These are phyloP conservation scores for Peromyscus eremicus DNA, from an alignment of 2,797 vertebrate species.

Conservation along the genomic window DNA sequence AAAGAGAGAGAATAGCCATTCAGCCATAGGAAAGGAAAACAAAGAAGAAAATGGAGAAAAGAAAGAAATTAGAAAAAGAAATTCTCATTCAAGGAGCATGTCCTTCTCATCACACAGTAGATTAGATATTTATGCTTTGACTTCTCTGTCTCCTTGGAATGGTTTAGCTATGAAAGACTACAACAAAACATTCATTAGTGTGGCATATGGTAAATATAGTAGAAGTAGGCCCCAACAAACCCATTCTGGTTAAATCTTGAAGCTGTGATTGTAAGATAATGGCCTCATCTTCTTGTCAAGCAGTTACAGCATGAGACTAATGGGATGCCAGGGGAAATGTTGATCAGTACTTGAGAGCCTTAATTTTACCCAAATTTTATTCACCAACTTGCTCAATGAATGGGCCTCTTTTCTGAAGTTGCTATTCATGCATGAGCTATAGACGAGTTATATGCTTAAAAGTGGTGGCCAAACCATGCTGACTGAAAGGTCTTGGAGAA, in stretches of 20 bases:
- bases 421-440: conserved; percentile 43
- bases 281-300: conserved; percentile 73
- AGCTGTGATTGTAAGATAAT: conserved; percentile 79
- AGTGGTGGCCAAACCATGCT: conserved; percentile 8
- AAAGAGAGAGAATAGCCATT: conserved; percentile 30
- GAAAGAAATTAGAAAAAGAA: conserved; percentile 33
- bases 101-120: conserved; percentile 65
- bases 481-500: conserved; percentile 10
- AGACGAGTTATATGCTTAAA: conserved; percentile 32
- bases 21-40: conserved; percentile 24
- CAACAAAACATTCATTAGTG: conserved; percentile 75
- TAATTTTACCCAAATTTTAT: conserved; percentile 80
- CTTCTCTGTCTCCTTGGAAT: conserved; percentile 67
- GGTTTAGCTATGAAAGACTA: conserved; percentile 66
- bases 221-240: conserved; percentile 73
- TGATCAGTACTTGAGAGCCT: conserved; percentile 74
- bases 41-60: neutral
- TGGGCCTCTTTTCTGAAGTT: conserved; percentile 71
- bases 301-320: conserved; percentile 75
- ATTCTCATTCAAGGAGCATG: conserved; percentile 21
- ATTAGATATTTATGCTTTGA: conserved; percentile 75
- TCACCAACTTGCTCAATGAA: conserved; percentile 74
- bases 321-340: conserved; percentile 73
- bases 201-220: conserved; percentile 76
- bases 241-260: conserved; percentile 79